Percentiles rank a stretch among this genome's conserved stretches.
phyloP scores from a whole-genome alignment of 2,113 vertebrate genomes.

The Psammodynastes pulverulentus region DNA sequence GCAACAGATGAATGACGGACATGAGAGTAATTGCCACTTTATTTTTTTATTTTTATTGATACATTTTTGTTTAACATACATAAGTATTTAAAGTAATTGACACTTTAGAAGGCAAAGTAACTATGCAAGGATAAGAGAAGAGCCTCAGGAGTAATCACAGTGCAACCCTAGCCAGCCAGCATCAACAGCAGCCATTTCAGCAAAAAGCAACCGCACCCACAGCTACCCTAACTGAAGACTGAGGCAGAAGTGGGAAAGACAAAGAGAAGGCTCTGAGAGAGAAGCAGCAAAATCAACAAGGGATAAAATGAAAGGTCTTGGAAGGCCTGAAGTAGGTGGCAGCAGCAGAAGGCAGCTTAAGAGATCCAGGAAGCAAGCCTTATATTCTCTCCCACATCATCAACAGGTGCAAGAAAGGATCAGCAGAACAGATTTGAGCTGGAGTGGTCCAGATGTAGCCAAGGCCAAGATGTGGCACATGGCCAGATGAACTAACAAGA shows the following conservation, averaged over 20 bases:
- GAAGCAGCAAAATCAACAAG: not conserved
- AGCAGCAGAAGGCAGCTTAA: not conserved
- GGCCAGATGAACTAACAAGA: not conserved
- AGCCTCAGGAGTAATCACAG: not conserved
- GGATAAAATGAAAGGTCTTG: not conserved
- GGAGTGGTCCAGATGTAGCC: not conserved
- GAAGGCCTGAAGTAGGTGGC: not conserved
- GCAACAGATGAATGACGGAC: not conserved
- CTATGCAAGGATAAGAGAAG: not conserved
- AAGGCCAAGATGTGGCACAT: not conserved
- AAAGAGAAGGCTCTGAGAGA: not conserved
- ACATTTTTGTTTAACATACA: too few species aligned
- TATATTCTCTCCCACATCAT: not conserved
- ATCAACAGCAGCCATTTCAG: not conserved
- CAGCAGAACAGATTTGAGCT: not conserved
- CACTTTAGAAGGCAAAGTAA: not conserved
- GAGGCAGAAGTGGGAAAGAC: not conserved
- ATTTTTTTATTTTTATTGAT: too few species aligned
- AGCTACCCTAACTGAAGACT: not conserved
- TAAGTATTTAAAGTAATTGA: too few species aligned
- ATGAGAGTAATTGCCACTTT: not conserved
- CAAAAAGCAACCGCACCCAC: not conserved
- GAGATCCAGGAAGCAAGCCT: not conserved
- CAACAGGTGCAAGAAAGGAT: not conserved
- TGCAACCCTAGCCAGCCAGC: not conserved